Evolutionary conservation across 2,888 invertebrate genomes (phyloP), one percentile per base, ranked within the genome.

Genomic region (Psylliodes chrysocephalus): DNA sequence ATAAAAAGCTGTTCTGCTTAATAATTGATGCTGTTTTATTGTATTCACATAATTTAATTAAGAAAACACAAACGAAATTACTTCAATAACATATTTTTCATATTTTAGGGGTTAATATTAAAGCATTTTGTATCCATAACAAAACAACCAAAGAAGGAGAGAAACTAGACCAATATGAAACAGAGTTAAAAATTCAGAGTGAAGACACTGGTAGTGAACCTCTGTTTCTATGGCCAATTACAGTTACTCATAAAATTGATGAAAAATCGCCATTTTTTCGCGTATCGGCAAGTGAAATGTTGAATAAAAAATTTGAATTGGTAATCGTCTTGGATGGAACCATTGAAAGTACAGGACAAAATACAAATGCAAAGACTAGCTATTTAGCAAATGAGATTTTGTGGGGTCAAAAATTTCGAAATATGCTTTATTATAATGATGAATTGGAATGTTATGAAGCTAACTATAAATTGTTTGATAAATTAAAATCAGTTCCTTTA

Each of bases 161-260:
- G 78, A 84, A 90, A 35, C 85, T 95, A 72, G 88, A 90, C 0
- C 91, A 91, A 75, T 68, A 62, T 30, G 60, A 71, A 51, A 90
- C 91, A 42, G 93, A 95, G 77, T 82, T 96, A 19, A 84, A 87
- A 15, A 73, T 81, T 28, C 69, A 71, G 46, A 79, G 79, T 0
- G 94, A 96, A 77, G 93, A 92, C 25, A 92, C 94, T 72, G 90
- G 92, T 66, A 91, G 94, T n/a, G 87, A 90, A 69, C 85, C 96
- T 1, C 96, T 98, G 83, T 92, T 98, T 76, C 90, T 98, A 61
- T 98, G 98, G 98, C 98, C 98, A 0, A 89, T 95, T 78, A 92
- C 95, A 7, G 91, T 96, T 15, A 91, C 95, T 18, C 98, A 98
- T 80, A 88, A 88, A 66, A 98, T 98, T 73, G 91, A 95, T 79